A percentile compares a stretch with the other conserved stretches of the same genome.
Conservation (phyloP, 2,113 vertebrate species). For the Hassar affinis region DNA sequence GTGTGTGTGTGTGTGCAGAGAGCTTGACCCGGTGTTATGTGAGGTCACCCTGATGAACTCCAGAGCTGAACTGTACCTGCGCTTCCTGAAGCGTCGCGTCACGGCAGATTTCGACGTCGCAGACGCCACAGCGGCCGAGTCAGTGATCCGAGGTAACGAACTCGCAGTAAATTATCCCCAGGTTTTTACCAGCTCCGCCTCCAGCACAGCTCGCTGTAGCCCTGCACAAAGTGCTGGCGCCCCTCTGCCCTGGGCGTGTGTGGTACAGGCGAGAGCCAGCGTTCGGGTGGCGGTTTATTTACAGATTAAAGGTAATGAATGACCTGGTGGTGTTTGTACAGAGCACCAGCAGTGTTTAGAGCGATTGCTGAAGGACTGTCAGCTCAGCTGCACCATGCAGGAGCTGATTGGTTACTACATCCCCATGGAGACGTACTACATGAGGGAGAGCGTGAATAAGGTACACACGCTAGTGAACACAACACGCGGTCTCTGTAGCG, state of each 20-base stretch:
- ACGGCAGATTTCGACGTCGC: constrained; percentile 91
- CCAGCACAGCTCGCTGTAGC: background rate
- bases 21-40: constrained; percentile 88
- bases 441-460: constrained; percentile 97
- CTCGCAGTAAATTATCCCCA: too few species aligned
- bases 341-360: constrained; percentile 92
- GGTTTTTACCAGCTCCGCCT: background rate
- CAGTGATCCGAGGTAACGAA: constrained; percentile 84
- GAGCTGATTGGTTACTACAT: constrained; percentile 96
- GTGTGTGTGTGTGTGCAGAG: constrained; percentile 68
- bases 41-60: constrained; percentile 98
- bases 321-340: constrained; percentile 46
- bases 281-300: background rate
- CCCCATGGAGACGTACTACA: constrained; percentile 99
- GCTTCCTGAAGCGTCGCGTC: constrained; percentile 88
- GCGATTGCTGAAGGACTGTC: constrained; percentile 88
- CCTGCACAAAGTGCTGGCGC: background rate
- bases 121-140: constrained; percentile 81
- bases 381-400: constrained; percentile 91
- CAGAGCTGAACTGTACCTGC: constrained; percentile 90
- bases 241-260: background rate
- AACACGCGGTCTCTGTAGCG: background rate
- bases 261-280: background rate
- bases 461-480: constrained; percentile 60
- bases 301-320: background rate